Evolutionary conservation across 2,888 invertebrate species (phyloP).

Genomic region (Drosophila setosimentum): DNA sequence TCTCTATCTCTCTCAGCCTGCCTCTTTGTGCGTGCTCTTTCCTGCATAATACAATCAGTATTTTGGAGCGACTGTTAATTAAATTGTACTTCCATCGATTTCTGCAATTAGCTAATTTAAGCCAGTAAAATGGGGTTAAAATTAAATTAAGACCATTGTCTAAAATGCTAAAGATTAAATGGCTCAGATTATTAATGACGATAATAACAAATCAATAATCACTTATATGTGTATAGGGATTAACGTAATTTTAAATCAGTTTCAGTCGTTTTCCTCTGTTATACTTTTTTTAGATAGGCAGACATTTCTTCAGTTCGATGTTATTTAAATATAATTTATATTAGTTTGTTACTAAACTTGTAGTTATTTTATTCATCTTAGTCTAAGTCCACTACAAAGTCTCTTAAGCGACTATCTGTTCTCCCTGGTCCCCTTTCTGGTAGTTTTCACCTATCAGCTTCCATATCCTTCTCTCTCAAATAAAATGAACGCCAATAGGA

Average conservation of each 20-base stretch:
- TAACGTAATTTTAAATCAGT: neutral
- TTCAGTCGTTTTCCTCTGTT: neutral
- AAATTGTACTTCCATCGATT: conserved; percentile 51
- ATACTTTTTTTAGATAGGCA: neutral
- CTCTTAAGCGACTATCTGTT: neutral
- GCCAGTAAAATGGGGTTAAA: neutral
- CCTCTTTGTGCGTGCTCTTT: neutral
- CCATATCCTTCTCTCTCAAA: neutral
- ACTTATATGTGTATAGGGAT: neutral
- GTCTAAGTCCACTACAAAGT: neutral
- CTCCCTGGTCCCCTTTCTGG: fast-evolving
- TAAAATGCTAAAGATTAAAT: neutral
- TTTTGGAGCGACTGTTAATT: conserved; percentile 54
- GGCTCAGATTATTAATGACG: neutral
- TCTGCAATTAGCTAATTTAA: conserved; percentile 3
- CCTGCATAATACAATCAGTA: conserved; percentile 22
- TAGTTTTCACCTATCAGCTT: neutral
- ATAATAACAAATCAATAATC: neutral
- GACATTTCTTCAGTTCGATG: neutral
- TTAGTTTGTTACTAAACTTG: neutral
- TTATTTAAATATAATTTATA: neutral
- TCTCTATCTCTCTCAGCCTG: neutral
- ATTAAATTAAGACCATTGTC: neutral
- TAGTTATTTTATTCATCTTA: neutral
- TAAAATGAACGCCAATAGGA: neutral